Percentiles rank a stretch among this genome's conserved stretches.
These are phyloP conservation scores for Glyphotaelius pellucidus DNA, from an alignment of 2,888 invertebrate genomes.

Conservation along the genomic window DNA sequence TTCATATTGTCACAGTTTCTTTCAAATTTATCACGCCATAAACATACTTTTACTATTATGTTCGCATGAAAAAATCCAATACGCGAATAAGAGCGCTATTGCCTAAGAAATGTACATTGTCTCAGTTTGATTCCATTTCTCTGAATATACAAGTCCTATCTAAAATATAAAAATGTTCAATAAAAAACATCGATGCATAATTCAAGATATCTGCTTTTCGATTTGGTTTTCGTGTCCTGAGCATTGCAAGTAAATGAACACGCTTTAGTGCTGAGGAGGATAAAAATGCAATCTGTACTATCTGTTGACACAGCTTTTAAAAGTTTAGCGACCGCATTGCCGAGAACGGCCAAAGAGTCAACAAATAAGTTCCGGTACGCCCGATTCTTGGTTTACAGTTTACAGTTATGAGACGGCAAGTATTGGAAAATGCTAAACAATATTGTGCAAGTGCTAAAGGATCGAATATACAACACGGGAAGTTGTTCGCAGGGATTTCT, in stretches of 20 bases:
- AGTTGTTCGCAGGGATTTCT: conserved; percentile 22
- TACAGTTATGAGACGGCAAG: conserved; percentile 41
- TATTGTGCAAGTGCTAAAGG: conserved; percentile 15
- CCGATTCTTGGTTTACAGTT: conserved; percentile 44
- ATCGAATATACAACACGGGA: background rate
- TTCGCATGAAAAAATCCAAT: conserved; percentile 3
- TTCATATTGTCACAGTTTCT: conserved; percentile 12
- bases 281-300: background rate
- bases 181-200: background rate
- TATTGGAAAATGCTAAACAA: conserved; percentile 39
- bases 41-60: conserved; percentile 10
- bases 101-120: background rate
- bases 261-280: background rate
- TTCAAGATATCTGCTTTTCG: background rate
- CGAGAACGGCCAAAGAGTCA: background rate
- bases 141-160: background rate
- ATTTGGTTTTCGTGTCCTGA: background rate
- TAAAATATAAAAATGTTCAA: background rate
- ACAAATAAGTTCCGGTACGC: background rate
- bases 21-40: conserved; percentile 13
- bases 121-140: background rate
- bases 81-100: background rate
- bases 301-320: background rate
- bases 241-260: background rate
- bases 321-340: background rate